phyloP scores from a whole-genome alignment of 2,888 invertebrate genomes.

The Mamestra brassicae region DNA sequence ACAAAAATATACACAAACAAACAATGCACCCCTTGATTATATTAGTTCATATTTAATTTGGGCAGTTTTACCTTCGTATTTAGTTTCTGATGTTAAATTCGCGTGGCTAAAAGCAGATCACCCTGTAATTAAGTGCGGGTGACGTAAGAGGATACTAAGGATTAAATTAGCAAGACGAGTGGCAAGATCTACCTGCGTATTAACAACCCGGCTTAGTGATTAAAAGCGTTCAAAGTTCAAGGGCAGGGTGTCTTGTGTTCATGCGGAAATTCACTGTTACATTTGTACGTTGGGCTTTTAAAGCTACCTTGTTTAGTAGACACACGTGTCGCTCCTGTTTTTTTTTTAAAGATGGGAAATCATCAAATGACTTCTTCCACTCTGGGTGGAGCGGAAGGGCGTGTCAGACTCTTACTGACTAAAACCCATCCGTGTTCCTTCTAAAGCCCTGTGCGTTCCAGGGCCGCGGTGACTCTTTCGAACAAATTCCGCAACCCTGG shows the following conservation, averaged over 20 bases:
- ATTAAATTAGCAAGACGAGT: constrained; percentile 45
- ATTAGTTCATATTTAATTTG: not conserved
- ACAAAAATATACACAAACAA: too few species aligned
- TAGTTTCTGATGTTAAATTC: constrained; percentile 12
- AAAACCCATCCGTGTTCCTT: too few species aligned
- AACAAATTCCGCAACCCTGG: too few species aligned
- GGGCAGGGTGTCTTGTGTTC: constrained; percentile 21
- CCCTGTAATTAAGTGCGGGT: constrained; percentile 22
- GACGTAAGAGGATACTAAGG: constrained; percentile 37
- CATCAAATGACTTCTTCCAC: too few species aligned
- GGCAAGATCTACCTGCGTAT: constrained; percentile 38
- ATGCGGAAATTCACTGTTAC: constrained; percentile 3
- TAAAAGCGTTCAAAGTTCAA: constrained; percentile 48
- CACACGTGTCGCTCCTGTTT: not conserved
- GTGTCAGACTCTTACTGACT: too few species aligned
- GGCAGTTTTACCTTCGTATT: not conserved
- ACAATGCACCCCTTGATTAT: too few species aligned
- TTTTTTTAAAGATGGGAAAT: too few species aligned
- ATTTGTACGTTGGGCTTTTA: not conserved
- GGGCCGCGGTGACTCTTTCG: too few species aligned
- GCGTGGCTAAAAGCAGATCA: constrained; percentile 21
- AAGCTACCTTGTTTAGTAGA: not conserved
- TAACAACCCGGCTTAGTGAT: constrained; percentile 35
- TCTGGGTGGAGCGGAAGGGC: too few species aligned
- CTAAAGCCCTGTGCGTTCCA: too few species aligned